A percentile compares a stretch with the other conserved stretches of the same genome.
Evolutionary conservation across 2,797 vertebrate genomes (phyloP).

Genomic region (Danio tinwini): DNA sequence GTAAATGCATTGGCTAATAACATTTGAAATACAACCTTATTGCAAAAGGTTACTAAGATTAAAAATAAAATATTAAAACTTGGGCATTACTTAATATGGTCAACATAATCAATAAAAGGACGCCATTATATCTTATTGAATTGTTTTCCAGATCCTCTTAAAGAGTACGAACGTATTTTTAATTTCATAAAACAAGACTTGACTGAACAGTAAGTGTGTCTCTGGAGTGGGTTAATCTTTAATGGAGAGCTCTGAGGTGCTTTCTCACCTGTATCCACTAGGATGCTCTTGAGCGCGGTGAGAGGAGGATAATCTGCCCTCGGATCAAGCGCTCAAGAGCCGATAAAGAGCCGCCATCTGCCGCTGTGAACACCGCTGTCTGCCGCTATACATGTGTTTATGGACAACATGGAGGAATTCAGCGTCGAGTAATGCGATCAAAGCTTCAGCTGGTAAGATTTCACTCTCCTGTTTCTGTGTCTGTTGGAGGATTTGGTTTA

Average conservation of each 20-base stretch:
- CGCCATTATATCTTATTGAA: too few relatives aligned
- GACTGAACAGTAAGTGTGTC: neutral
- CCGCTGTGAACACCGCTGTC: neutral
- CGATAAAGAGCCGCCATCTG: slow-evolving; percentile 8
- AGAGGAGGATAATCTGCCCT: slow-evolving; percentile 19
- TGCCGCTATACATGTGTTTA: neutral
- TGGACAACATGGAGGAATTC: neutral
- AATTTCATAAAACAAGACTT: neutral
- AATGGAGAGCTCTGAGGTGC: neutral
- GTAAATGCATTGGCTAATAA: too few relatives aligned
- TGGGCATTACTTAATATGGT: too few relatives aligned
- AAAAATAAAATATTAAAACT: too few relatives aligned
- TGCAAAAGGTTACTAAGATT: too few relatives aligned
- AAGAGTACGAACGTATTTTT: too few relatives aligned
- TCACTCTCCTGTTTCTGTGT: neutral
- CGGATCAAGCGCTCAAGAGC: slow-evolving; percentile 20
- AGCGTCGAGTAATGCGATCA: slow-evolving; percentile 5
- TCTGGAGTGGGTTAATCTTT: neutral
- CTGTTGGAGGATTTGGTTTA: neutral
- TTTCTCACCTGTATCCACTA: slow-evolving; percentile 59
- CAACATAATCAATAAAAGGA: too few relatives aligned
- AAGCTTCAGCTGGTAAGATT: slow-evolving; percentile 17
- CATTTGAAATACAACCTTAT: too few relatives aligned
- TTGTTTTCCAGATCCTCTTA: neutral
- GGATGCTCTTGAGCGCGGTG: slow-evolving; percentile 56